Base-by-base conservation (phyloP, 2,797 vertebrate genomes). In the Oreochromis mossambicus region DNA sequence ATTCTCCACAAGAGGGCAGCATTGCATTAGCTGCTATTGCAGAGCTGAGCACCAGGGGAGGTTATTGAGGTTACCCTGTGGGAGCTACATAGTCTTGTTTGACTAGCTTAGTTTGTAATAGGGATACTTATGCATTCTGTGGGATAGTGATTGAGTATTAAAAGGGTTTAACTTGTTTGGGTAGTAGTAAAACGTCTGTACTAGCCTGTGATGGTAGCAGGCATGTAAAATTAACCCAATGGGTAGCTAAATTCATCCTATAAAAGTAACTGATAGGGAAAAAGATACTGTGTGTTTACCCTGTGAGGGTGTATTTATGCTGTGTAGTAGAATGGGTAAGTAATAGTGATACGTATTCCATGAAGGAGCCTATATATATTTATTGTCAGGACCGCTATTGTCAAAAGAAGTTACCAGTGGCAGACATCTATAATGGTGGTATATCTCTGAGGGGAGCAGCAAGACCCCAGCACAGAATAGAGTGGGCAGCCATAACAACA, bases 1-100 rank as follows among this genome's bases (percentile, higher is more conserved):
- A 61, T 0, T 19, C 6, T 55, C 90, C 92, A 86, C 83, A 38
- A 80, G 92, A 5, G 78, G 86, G 88, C 90, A 88, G 79, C 6
- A 24, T 83, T 5, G 14, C 51, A 46, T 61, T 11, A 46, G 0
- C 43, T 26, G 84, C 24, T 48, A 19, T 48, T 48, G 43, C 26
- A 3, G 1, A 76, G 48, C 38, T 73, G 36, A n/a, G 4, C 14
- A n/a, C 10, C 68, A 21, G 19, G n/a, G 46, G 43, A 17, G 14
- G 66, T 46, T 73, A 4, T 17, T 26, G 66, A 70, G 66, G 66
- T 46, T 70, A 29, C 66, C 66, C 68, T 48, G 41, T 48, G 14
- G 1, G 41, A 48, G 9, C 15, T 17, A 19, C 24, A 46, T 46
- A 4, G 0, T 29, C 0, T 48, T 73, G 68, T 73, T 29, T 48